Conservation (phyloP, 1,140 invertebrate genomes). For the Drosophila parvula region DNA sequence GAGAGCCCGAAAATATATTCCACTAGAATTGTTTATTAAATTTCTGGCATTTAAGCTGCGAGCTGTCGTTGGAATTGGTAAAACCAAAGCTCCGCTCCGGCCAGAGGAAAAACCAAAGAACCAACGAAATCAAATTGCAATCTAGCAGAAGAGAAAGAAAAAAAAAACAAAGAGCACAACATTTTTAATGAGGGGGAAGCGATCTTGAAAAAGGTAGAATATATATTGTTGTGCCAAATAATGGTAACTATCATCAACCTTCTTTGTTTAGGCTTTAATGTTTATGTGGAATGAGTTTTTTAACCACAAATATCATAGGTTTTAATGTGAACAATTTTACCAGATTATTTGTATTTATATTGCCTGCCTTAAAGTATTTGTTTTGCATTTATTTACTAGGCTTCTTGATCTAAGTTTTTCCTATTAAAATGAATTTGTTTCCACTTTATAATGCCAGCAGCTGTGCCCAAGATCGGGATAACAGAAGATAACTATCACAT, state of each 20-base stretch:
- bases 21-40: slow-evolving; percentile 79
- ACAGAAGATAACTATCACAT: slow-evolving; percentile 13
- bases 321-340: background rate
- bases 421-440: background rate
- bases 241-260: background rate
- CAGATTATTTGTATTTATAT: background rate
- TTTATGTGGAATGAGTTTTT: background rate
- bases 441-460: slow-evolving; percentile 6
- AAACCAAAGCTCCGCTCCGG: slow-evolving; percentile 37
- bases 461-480: slow-evolving; percentile 10
- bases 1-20: slow-evolving; percentile 71
- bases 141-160: slow-evolving; percentile 17
- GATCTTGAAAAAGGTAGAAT: slow-evolving; percentile 20
- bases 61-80: slow-evolving; percentile 63
- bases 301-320: background rate
- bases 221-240: background rate
- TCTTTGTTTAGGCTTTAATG: background rate
- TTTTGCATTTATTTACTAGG: background rate
- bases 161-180: slow-evolving; percentile 10
- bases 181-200: slow-evolving; percentile 38
- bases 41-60: slow-evolving; percentile 78
- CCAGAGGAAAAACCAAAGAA: slow-evolving; percentile 24
- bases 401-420: background rate
- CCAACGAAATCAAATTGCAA: slow-evolving; percentile 43
- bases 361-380: background rate